Conservation (phyloP, 2,113 vertebrate species). For the Muntiacus reevesi region DNA sequence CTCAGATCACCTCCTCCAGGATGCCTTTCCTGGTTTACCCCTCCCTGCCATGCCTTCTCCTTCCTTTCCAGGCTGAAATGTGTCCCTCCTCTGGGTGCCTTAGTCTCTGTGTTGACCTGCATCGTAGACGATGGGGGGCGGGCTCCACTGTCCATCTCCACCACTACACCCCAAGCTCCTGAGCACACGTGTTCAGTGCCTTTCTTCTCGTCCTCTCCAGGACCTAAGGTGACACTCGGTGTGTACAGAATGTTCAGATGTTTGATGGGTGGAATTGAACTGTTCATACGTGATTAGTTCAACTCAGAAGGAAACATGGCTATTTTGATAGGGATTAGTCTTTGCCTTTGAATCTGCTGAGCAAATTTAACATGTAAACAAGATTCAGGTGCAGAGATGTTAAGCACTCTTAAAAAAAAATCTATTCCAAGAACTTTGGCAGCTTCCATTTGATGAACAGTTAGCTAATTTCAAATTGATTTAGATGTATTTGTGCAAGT, state of each 20-base stretch:
- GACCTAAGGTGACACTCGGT: background rate
- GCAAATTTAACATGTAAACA: slow-evolving; percentile 7
- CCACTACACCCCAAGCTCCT: background rate
- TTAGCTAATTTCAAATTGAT: background rate
- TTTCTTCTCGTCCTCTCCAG: background rate
- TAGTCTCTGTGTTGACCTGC: background rate
- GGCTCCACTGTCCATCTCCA: background rate
- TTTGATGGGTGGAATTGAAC: background rate
- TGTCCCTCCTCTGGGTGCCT: background rate
- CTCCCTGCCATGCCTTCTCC: fast-evolving
- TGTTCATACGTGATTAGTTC: background rate
- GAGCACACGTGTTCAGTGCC: background rate
- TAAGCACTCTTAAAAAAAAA: background rate
- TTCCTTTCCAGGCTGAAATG: background rate
- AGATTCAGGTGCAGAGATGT: background rate
- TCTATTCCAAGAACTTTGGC: background rate
- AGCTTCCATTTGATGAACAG: background rate
- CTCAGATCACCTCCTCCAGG: background rate
- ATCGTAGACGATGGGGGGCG: background rate
- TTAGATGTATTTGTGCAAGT: slow-evolving; percentile 28
- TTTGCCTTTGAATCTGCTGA: background rate
- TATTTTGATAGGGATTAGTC: slow-evolving; percentile 14
- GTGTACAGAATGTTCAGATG: background rate
- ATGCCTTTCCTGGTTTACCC: background rate
- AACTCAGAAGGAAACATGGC: background rate